phyloP scores from a whole-genome alignment of 2,888 invertebrate genomes.

The Drosophila macrospina region DNA sequence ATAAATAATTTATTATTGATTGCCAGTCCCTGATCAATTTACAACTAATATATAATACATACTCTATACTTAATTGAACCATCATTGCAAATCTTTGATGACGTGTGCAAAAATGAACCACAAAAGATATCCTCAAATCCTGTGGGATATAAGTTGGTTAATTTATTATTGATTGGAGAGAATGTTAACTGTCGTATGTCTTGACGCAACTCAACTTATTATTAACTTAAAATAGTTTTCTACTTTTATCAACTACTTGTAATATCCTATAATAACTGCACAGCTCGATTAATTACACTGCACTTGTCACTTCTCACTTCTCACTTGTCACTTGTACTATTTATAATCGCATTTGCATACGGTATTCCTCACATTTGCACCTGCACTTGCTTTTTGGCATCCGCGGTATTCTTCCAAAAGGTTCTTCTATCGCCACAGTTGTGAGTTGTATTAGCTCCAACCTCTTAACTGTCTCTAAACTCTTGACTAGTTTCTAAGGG shows the following conservation, averaged over 20 bases:
- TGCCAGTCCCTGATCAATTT: constrained; percentile 3
- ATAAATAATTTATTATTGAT: background rate
- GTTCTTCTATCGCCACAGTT: constrained; percentile 73
- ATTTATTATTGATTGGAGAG: constrained; percentile 13
- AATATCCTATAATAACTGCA: constrained; percentile 44
- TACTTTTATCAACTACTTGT: constrained; percentile 31
- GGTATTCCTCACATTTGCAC: constrained; percentile 46
- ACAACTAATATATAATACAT: background rate
- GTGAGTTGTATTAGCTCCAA: constrained; percentile 67
- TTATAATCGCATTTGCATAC: constrained; percentile 47
- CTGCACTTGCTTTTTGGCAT: constrained; percentile 62
- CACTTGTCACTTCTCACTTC: constrained; percentile 40
- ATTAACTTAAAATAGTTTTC: constrained; percentile 26
- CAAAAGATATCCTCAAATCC: background rate
- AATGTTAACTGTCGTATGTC: constrained; percentile 49
- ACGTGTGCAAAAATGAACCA: background rate
- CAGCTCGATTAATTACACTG: constrained; percentile 48
- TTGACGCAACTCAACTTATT: constrained; percentile 40
- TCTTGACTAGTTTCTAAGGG: constrained; percentile 36
- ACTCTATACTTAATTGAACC: background rate
- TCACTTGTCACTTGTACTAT: constrained; percentile 42
- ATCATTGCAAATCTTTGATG: constrained; percentile 1
- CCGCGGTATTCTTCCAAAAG: constrained; percentile 50
- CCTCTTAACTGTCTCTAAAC: constrained; percentile 24
- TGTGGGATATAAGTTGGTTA: constrained; percentile 5